phyloP scores from a whole-genome alignment of 2,888 invertebrate species.

The Stenolophus ochropezus region DNA sequence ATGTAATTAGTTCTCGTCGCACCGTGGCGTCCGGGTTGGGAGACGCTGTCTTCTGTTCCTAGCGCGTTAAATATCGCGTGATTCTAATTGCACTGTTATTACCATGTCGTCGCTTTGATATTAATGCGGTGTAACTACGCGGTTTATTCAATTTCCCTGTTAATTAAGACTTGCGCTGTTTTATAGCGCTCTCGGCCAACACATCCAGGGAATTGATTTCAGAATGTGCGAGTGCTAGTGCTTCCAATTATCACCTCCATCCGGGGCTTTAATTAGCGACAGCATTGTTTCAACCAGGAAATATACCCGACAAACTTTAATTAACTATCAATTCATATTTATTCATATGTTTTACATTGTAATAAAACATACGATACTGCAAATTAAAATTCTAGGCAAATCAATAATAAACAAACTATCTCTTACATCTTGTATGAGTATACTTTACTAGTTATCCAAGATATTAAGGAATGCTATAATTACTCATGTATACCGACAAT shows the following conservation, averaged over 20 bases:
- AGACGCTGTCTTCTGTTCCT: conserved; percentile 4
- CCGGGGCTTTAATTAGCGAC: conserved; percentile 24
- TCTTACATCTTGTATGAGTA: too few relatives aligned
- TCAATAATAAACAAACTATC: too few relatives aligned
- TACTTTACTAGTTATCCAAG: too few relatives aligned
- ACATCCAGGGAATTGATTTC: conserved; percentile 28
- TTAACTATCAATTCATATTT: neutral
- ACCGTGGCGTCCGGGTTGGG: neutral
- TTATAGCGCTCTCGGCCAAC: conserved; percentile 14
- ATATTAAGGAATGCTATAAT: too few relatives aligned
- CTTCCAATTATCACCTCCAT: conserved; percentile 28
- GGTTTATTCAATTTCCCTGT: conserved; percentile 47
- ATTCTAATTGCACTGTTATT: conserved; percentile 49
- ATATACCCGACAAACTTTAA: neutral
- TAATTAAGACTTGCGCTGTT: conserved; percentile 35
- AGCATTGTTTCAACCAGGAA: conserved; percentile 36
- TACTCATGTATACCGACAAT: too few relatives aligned
- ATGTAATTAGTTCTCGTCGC: neutral
- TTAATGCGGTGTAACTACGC: conserved; percentile 43
- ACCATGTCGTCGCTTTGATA: conserved; percentile 45
- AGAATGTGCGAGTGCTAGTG: conserved; percentile 12
- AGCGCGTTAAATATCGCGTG: conserved; percentile 37
- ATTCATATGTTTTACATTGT: neutral
- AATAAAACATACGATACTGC: neutral
- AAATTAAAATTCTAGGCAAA: neutral